These are phyloP conservation scores for Scaptomyza hsui DNA, from an alignment of 1,140 invertebrate species.

Conservation along the genomic window DNA sequence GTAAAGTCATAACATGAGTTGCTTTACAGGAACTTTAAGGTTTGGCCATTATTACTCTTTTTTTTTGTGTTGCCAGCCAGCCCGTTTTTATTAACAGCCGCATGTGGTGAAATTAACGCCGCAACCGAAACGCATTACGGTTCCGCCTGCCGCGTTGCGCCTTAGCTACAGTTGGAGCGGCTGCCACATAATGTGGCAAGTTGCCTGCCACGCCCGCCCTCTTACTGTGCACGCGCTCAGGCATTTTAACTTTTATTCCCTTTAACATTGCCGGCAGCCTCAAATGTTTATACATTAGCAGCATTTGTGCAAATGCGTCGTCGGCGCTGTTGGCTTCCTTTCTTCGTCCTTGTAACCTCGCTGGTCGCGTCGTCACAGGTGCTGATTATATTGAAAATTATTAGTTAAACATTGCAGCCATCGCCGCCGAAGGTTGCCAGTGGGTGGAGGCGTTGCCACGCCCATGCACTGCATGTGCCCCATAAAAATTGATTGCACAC, in stretches of 20 bases:
- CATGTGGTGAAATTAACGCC: conserved; percentile 69
- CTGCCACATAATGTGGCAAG: conserved; percentile 34
- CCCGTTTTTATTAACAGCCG: conserved; percentile 19
- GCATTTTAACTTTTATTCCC: conserved; percentile 63
- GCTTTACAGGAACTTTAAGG: conserved; percentile 7
- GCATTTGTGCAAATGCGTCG: conserved; percentile 66
- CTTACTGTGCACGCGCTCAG: conserved; percentile 10
- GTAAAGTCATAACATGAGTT: neutral
- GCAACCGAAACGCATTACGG: conserved; percentile 52
- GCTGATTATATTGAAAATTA: conserved; percentile 82
- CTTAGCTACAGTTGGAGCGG: conserved; percentile 1
- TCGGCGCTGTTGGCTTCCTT: conserved; percentile 2
- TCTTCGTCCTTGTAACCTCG: neutral
- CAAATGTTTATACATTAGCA: conserved; percentile 79
- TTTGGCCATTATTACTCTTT: conserved; percentile 10
- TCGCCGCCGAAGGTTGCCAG: conserved; percentile 4
- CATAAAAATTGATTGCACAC: conserved; percentile 77
- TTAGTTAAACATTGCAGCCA: conserved; percentile 70
- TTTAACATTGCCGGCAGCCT: conserved; percentile 36
- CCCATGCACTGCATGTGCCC: conserved; percentile 57
- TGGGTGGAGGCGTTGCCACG: conserved; percentile 6
- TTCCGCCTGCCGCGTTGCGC: conserved; percentile 15
- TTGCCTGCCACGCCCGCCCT: neutral
- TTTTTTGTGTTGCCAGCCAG: conserved; percentile 5
- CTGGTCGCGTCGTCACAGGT: conserved; percentile 56